phyloP scores from a whole-genome alignment of 2,797 vertebrate genomes.

The Eulemur albifrons region DNA sequence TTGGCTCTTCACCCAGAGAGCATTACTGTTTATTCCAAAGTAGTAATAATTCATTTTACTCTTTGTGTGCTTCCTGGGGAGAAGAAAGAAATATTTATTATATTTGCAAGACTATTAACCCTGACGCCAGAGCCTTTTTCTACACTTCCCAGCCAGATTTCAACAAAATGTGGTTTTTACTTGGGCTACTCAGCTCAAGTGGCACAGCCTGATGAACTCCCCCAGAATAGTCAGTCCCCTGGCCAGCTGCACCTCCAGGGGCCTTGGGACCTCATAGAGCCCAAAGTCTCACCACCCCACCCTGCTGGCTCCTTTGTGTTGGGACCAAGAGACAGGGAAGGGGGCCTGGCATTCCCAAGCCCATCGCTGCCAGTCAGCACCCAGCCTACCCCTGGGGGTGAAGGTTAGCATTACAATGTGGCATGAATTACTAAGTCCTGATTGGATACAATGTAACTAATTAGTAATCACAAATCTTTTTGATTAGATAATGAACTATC shows the following conservation, averaged over 20 bases:
- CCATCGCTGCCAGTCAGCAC: not conserved
- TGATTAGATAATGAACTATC: conserved; percentile 54
- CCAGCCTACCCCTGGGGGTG: not conserved
- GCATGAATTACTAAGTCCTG: not conserved
- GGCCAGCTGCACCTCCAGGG: not conserved
- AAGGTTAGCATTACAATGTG: not conserved
- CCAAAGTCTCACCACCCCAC: not conserved
- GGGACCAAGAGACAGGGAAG: not conserved
- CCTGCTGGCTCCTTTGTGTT: not conserved
- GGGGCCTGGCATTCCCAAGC: not conserved
- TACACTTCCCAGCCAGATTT: not conserved
- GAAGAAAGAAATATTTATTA: conserved; percentile 11
- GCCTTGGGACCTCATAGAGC: rapidly evolving
- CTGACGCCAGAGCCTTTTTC: not conserved
- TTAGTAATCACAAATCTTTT: conserved; percentile 35
- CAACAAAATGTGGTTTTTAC: not conserved
- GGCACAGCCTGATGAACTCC: not conserved
- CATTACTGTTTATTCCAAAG: conserved; percentile 54
- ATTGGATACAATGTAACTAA: conserved; percentile 6
- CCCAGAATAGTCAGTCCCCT: rapidly evolving
- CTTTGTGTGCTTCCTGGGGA: not conserved
- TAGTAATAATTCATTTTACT: conserved; percentile 30
- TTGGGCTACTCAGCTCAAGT: not conserved
- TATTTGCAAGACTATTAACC: not conserved
- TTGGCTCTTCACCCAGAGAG: conserved; percentile 52